These are phyloP conservation scores for Paradisaea rubra DNA, from an alignment of 2,113 vertebrate genomes.

Conservation along the genomic window DNA sequence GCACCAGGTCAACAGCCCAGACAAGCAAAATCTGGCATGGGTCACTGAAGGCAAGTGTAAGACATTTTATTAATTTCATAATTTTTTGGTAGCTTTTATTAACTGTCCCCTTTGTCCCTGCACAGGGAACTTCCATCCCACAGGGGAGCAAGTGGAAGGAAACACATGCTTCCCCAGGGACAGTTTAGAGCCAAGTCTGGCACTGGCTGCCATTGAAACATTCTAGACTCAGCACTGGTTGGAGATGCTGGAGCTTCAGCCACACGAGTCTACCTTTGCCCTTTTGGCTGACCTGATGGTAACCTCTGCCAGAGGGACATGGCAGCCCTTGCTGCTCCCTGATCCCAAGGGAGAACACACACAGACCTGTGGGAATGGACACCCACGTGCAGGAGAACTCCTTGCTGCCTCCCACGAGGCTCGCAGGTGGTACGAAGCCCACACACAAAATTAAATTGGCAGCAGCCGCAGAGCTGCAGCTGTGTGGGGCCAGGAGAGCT, in stretches of 20 bases:
- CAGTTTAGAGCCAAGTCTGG: neutral
- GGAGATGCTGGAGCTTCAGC: neutral
- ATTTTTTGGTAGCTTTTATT: neutral
- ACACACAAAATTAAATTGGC: neutral
- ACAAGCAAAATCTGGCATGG: neutral
- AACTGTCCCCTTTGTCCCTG: neutral
- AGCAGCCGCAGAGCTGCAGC: neutral
- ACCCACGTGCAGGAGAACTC: neutral
- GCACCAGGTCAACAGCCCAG: neutral
- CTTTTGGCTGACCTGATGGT: neutral
- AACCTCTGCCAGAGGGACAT: neutral
- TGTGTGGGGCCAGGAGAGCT: neutral
- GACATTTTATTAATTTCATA: neutral
- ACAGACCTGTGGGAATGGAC: neutral
- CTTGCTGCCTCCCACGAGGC: accelerated
- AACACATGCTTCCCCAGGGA: neutral
- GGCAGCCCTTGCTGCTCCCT: neutral
- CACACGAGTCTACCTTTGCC: neutral
- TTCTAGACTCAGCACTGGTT: neutral
- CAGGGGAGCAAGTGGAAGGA: neutral
- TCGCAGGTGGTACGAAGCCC: accelerated
- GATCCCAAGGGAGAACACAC: accelerated
- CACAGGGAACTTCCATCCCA: neutral
- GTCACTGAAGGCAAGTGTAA: neutral
- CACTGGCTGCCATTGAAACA: accelerated